These are phyloP conservation scores for Sceloporus tristichus DNA, from an alignment of 2,113 vertebrate species.

Conservation along the genomic window DNA sequence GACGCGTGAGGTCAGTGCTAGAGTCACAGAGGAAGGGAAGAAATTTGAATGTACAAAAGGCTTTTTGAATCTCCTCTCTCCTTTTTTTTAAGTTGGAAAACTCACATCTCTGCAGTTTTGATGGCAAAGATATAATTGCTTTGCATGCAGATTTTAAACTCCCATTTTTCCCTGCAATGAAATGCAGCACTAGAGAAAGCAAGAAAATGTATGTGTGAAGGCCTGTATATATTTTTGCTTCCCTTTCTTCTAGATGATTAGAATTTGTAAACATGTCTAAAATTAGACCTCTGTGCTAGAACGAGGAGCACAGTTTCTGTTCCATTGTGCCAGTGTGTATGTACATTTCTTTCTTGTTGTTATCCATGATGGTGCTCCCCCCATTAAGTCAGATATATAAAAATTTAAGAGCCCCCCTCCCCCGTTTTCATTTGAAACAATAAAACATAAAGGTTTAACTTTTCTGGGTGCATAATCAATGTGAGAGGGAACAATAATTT, in stretches of 20 bases:
- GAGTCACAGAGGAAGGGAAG: conserved; percentile 21
- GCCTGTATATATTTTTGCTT: conserved; percentile 52
- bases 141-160: conserved; percentile 71
- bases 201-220: conserved; percentile 59
- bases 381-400: conserved; percentile 47
- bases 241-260: conserved; percentile 58
- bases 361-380: conserved; percentile 31
- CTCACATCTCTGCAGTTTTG: conserved; percentile 40
- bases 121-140: conserved; percentile 21
- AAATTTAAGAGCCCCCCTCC: conserved; percentile 71
- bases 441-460: conserved; percentile 72
- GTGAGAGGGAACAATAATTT: background rate
- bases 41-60: conserved; percentile 48
- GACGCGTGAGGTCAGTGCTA: conserved; percentile 45
- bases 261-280: conserved; percentile 80
- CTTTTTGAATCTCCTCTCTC: background rate
- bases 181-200: conserved; percentile 66
- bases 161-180: conserved; percentile 69
- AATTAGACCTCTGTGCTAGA: conserved; percentile 78
- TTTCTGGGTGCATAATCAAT: conserved; percentile 57
- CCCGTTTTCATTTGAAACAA: conserved; percentile 80
- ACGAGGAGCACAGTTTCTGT: conserved; percentile 73
- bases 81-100: conserved; percentile 32
- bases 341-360: conserved; percentile 70
- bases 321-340: conserved; percentile 61